Conservation (phyloP, 2,113 vertebrate species). For the Trogon surrucura region DNA sequence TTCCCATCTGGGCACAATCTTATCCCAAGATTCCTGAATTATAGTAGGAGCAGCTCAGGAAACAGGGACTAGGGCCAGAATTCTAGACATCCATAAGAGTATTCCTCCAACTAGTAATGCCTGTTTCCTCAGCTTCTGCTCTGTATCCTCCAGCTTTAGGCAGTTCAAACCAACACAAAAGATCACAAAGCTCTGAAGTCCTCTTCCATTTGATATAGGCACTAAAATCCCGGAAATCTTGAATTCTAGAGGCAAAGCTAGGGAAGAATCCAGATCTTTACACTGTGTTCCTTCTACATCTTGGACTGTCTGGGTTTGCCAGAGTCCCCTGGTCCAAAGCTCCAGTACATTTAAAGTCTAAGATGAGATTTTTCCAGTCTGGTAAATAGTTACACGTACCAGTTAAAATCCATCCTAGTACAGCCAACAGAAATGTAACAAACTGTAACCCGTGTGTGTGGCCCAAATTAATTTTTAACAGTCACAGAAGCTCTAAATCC, state of each 20-base stretch:
- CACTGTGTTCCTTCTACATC: slow-evolving; percentile 78
- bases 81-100: slow-evolving; percentile 73
- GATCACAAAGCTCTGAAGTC: slow-evolving; percentile 68
- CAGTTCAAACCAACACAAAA: slow-evolving; percentile 75
- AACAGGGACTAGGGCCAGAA: slow-evolving; percentile 75
- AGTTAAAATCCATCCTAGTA: slow-evolving; percentile 76
- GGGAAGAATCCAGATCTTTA: slow-evolving; percentile 83
- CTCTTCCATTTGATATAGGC: slow-evolving; percentile 76
- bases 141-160: slow-evolving; percentile 41
- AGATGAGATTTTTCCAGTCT: slow-evolving; percentile 83
- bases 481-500: not conserved
- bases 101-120: slow-evolving; percentile 71
- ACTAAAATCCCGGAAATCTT: slow-evolving; percentile 81
- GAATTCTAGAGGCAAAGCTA: slow-evolving; percentile 81
- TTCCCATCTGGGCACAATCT: slow-evolving; percentile 81
- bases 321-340: slow-evolving; percentile 84
- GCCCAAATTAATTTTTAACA: not conserved
- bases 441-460: slow-evolving; percentile 60
- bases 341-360: slow-evolving; percentile 84
- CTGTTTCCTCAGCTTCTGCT: slow-evolving; percentile 13
- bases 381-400: slow-evolving; percentile 76
- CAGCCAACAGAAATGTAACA: slow-evolving; percentile 75
- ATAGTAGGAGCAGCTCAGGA: slow-evolving; percentile 78
- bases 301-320: slow-evolving; percentile 82
- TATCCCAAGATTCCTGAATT: slow-evolving; percentile 80